A percentile compares a stretch with the other conserved stretches of the same genome.
These are phyloP conservation scores for Congeria kusceri DNA, from an alignment of 2,888 invertebrate species.

Conservation along the genomic window DNA sequence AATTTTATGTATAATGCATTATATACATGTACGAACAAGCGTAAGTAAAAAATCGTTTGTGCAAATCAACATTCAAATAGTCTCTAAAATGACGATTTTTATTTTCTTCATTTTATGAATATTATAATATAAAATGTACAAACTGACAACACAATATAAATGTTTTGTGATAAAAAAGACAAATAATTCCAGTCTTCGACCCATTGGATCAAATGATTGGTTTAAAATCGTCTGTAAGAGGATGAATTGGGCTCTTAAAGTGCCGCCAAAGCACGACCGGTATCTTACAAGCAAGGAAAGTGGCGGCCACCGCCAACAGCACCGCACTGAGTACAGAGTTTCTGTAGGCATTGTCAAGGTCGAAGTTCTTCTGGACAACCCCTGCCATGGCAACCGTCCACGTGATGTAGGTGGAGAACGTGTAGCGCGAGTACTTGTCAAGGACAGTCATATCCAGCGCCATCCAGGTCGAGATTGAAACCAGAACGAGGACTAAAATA, in stretches of 20 bases:
- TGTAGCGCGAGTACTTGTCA: constrained; percentile 78
- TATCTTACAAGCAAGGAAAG: constrained; percentile 51
- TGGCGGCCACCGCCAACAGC: constrained; percentile 24
- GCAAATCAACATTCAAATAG: too few relatives aligned
- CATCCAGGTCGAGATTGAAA: constrained; percentile 75
- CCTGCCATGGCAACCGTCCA: constrained; percentile 74
- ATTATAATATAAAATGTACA: too few relatives aligned
- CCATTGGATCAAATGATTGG: constrained; percentile 37
- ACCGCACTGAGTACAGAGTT: constrained; percentile 51
- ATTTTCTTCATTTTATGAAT: too few relatives aligned
- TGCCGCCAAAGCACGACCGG: constrained; percentile 59
- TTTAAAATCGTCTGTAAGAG: constrained; percentile 26
- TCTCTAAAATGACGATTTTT: too few relatives aligned
- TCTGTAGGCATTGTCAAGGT: constrained; percentile 49
- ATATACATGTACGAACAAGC: too few relatives aligned
- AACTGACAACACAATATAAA: too few relatives aligned
- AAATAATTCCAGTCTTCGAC: too few relatives aligned
- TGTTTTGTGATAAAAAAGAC: too few relatives aligned
- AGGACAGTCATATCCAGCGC: constrained; percentile 75
- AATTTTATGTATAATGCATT: too few relatives aligned
- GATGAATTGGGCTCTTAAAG: constrained; percentile 53
- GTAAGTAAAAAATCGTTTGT: too few relatives aligned
- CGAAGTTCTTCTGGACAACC: constrained; percentile 64
- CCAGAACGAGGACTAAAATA: constrained; percentile 71
- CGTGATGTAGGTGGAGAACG: constrained; percentile 76